phyloP scores from a whole-genome alignment of 2,113 vertebrate species.

The Colistium nudipinnis region DNA sequence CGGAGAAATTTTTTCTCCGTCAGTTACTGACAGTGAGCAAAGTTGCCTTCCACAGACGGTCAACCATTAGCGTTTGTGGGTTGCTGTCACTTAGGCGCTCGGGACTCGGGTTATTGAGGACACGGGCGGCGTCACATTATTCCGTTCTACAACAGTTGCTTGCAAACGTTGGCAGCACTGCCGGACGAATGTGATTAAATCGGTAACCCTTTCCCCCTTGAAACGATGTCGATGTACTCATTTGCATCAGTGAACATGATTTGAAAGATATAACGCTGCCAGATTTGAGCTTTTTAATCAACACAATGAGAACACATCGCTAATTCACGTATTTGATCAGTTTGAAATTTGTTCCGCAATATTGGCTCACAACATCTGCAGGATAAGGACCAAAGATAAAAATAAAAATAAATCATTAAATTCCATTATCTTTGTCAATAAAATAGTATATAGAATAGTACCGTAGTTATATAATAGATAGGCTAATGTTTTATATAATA shows the following conservation, averaged over 20 bases:
- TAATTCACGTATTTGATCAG: neutral
- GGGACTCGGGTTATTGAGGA: neutral
- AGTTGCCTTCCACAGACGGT: neutral
- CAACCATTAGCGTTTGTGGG: neutral
- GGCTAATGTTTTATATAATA: neutral
- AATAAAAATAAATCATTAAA: no score
- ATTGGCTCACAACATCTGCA: no score
- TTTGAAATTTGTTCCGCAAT: no score
- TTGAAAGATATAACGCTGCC: neutral
- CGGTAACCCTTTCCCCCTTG: neutral
- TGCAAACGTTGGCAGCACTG: neutral
- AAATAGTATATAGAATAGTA: no score
- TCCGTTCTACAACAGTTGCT: neutral
- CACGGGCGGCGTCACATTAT: neutral
- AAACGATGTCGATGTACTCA: neutral
- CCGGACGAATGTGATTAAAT: neutral
- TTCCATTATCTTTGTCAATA: no score
- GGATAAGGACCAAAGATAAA: no score
- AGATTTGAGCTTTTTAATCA: neutral
- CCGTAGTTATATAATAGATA: no score
- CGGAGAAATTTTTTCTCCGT: neutral
- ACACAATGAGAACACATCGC: neutral
- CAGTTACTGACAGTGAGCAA: neutral
- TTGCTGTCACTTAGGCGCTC: neutral
- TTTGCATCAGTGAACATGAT: neutral